Conservation (phyloP, 2,888 invertebrate species). For the Pocota personata region DNA sequence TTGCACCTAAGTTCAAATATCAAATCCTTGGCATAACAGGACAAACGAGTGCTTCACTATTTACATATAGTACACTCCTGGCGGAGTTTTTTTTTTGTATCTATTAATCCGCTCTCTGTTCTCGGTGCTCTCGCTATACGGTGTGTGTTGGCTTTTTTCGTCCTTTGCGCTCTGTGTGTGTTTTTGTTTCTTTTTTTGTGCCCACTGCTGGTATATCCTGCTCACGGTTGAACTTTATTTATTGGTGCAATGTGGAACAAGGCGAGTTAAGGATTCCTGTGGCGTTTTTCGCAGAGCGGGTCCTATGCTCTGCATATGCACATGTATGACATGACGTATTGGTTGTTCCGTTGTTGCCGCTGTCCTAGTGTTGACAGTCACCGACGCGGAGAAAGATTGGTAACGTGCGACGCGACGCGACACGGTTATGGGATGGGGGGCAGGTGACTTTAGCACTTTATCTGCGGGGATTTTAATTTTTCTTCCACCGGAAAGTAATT, state of each 20-base stretch:
- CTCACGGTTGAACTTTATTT: slow-evolving; percentile 56
- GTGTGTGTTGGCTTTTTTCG: too few species aligned
- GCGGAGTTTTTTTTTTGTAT: slow-evolving; percentile 33
- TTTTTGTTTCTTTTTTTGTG: slow-evolving; percentile 1
- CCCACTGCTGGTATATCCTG: slow-evolving; percentile 48
- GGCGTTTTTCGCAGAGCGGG: background rate
- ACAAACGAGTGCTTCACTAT: slow-evolving; percentile 69
- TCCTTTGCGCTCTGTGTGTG: slow-evolving; percentile 2
- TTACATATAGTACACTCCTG: slow-evolving; percentile 61
- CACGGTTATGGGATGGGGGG: background rate
- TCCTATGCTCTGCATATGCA: slow-evolving; percentile 36
- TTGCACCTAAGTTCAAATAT: slow-evolving; percentile 71
- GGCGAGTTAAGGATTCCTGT: slow-evolving; percentile 62
- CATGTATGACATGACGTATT: slow-evolving; percentile 66
- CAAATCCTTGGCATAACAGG: slow-evolving; percentile 71
- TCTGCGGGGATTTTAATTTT: slow-evolving; percentile 64
- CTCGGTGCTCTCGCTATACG: background rate
- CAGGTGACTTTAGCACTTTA: slow-evolving; percentile 54
- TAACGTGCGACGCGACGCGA: slow-evolving; percentile 30
- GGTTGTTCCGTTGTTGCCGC: slow-evolving; percentile 29
- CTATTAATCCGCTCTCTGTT: slow-evolving; percentile 42
- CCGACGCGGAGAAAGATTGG: background rate
- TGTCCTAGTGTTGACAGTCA: slow-evolving; percentile 40
- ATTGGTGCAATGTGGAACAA: slow-evolving; percentile 70
- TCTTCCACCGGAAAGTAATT: slow-evolving; percentile 69